phyloP scores from a whole-genome alignment of 1,140 invertebrate genomes.

The Oncopeltus fasciatus region DNA sequence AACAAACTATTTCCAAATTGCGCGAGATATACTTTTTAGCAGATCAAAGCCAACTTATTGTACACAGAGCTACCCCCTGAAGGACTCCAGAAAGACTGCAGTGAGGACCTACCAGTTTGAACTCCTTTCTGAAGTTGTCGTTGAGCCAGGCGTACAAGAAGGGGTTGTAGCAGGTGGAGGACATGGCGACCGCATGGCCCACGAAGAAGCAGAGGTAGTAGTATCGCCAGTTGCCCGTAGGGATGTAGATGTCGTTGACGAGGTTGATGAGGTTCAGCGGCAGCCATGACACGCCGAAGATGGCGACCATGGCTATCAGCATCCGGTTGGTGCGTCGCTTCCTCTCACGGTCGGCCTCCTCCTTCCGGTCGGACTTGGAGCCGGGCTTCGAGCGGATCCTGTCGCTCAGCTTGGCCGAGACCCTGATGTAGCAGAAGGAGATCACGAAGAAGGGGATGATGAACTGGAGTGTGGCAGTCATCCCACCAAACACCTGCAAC shows the following conservation, averaged over 20 bases:
- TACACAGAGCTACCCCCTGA: too few relatives aligned
- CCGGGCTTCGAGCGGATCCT: constrained; percentile 64
- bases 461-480: constrained; percentile 85
- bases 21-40: too few relatives aligned
- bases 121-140: constrained; percentile 95
- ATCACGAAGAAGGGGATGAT: constrained; percentile 88
- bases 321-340: constrained; percentile 41
- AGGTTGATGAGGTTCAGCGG: constrained; percentile 84
- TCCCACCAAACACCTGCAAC: constrained; percentile 59
- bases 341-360: constrained; percentile 46
- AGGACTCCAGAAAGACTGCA: too few relatives aligned
- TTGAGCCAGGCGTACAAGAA: constrained; percentile 97
- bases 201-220: constrained; percentile 75
- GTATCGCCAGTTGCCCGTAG: constrained; percentile 58
- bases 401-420: constrained; percentile 74
- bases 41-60: too few relatives aligned
- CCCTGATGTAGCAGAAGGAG: constrained; percentile 81
- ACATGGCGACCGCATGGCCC: constrained; percentile 87
- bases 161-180: constrained; percentile 87
- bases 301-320: constrained; percentile 92
- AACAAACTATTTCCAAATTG: too few relatives aligned
- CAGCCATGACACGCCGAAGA: constrained; percentile 92
- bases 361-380: constrained; percentile 57
- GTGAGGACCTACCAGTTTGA: constrained; percentile 65
- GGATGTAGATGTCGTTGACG: constrained; percentile 64